Evolutionary conservation across 2,113 vertebrate genomes (phyloP).

Genomic region (Neodon shergylaensis): DNA sequence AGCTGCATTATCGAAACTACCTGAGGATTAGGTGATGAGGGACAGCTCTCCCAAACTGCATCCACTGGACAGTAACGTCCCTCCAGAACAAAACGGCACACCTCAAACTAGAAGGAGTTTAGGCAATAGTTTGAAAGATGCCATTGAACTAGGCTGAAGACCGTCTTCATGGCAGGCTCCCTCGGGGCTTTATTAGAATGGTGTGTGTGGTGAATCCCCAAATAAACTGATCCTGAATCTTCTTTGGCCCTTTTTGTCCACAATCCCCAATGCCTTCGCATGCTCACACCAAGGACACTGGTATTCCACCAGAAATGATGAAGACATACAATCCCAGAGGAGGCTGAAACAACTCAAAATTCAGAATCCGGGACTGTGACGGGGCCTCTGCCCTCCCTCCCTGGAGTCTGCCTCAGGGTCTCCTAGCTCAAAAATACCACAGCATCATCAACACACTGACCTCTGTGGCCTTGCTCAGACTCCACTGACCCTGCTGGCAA

Average conservation of each 20-base stretch:
- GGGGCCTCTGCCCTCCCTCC: not conserved
- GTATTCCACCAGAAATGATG: not conserved
- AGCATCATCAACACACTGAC: not conserved
- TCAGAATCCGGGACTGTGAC: not conserved
- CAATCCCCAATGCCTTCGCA: not conserved
- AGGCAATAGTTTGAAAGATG: slow-evolving; percentile 5
- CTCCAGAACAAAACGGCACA: not conserved
- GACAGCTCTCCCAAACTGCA: not conserved
- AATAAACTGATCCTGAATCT: slow-evolving; percentile 6
- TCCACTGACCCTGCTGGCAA: not conserved
- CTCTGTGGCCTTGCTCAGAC: not conserved
- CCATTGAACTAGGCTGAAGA: not conserved
- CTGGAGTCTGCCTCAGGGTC: not conserved
- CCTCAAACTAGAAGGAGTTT: not conserved
- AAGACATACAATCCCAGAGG: not conserved
- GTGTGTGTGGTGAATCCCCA: not conserved
- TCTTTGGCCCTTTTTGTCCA: not conserved
- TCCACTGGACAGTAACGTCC: not conserved
- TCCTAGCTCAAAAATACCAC: not conserved
- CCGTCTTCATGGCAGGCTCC: not conserved
- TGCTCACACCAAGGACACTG: not conserved
- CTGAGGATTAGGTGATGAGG: not conserved
- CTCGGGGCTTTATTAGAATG: not conserved
- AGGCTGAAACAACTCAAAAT: not conserved
- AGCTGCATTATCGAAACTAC: not conserved